Evolutionary conservation across 2,113 vertebrate species (phyloP).

Genomic region (Thryonomys swinderianus): DNA sequence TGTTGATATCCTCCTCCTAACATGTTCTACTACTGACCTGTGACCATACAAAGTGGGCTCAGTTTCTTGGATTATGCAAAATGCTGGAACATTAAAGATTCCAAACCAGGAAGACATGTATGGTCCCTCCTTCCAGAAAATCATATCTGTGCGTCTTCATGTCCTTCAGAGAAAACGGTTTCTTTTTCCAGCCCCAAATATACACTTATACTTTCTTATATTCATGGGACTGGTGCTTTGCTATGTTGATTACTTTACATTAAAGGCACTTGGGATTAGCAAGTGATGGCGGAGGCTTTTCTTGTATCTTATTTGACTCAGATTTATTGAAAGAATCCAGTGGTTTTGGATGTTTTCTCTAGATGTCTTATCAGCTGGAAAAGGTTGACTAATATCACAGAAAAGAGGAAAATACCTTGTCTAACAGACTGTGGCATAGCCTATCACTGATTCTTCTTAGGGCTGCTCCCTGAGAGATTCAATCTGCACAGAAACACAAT

Average conservation of each 20-base stretch:
- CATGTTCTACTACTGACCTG: constrained; percentile 58
- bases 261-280: not conserved
- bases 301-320: not conserved
- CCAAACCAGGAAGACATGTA: not conserved
- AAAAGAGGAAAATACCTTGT: not conserved
- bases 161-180: not conserved
- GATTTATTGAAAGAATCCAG: not conserved
- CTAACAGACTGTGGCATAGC: not conserved
- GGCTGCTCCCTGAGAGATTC: not conserved
- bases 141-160: not conserved
- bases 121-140: not conserved
- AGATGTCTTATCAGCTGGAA: not conserved
- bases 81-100: not conserved
- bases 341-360: not conserved
- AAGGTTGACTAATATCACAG: not conserved
- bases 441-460: not conserved
- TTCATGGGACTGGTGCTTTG: not conserved
- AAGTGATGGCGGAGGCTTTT: not conserved
- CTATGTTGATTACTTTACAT: not conserved
- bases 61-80: not conserved
- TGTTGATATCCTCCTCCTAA: constrained; percentile 65
- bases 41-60: not conserved
- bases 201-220: not conserved
- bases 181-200: not conserved
- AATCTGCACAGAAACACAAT: not conserved